Evolutionary conservation across 2,888 invertebrate genomes (phyloP).

Genomic region (Reticulitermes lucifugus): DNA sequence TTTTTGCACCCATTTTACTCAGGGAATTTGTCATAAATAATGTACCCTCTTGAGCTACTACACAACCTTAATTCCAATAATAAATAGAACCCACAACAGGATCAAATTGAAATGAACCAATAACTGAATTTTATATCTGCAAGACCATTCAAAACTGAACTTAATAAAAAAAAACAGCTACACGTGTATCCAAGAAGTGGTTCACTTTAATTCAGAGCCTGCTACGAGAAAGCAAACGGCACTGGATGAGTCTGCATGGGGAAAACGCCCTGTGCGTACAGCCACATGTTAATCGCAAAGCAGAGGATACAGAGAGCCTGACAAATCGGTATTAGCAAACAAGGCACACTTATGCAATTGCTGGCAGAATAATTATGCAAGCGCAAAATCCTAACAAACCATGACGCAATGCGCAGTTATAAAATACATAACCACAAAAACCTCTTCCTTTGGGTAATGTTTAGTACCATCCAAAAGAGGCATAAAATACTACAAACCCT

Average conservation of each 20-base stretch:
- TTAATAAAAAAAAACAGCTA: background rate
- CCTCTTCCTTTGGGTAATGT: slow-evolving; percentile 39
- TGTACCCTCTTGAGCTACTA: slow-evolving; percentile 32
- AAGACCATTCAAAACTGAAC: background rate
- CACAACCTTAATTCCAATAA: background rate
- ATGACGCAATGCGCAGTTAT: slow-evolving; percentile 34
- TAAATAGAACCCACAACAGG: background rate
- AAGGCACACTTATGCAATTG: slow-evolving; percentile 11
- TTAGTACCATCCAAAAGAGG: slow-evolving; percentile 29
- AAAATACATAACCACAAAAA: background rate
- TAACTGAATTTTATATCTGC: background rate
- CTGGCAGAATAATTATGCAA: slow-evolving; percentile 20
- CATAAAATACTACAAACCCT: slow-evolving; percentile 24
- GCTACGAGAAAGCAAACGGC: background rate
- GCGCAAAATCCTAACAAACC: background rate
- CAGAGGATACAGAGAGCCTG: background rate
- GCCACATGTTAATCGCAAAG: slow-evolving; percentile 29
- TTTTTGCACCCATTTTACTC: background rate
- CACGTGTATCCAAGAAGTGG: background rate
- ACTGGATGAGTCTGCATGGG: background rate
- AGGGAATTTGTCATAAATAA: slow-evolving; percentile 11
- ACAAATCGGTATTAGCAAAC: background rate
- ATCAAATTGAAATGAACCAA: slow-evolving; percentile 13
- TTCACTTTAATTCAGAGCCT: slow-evolving; percentile 2
- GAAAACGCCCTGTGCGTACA: slow-evolving; percentile 33